Evolutionary conservation across 2,113 vertebrate species (phyloP).

Genomic region (Apistogramma diplotaenia): DNA sequence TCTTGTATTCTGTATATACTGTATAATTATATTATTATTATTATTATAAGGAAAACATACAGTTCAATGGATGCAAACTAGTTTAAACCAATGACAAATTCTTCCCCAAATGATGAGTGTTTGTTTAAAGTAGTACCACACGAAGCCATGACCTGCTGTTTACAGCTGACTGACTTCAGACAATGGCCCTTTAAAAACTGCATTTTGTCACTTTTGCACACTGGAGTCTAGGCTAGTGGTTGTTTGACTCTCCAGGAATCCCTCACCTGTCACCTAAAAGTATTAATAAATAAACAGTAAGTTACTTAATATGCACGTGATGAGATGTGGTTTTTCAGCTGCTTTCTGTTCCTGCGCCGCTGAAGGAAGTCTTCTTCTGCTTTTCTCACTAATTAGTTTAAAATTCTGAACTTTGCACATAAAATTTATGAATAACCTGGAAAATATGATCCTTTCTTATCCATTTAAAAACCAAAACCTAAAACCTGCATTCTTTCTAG

Average conservation of each 20-base stretch:
- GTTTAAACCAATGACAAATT: slow-evolving; percentile 60
- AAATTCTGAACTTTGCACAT: accelerated
- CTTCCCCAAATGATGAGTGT: slow-evolving; percentile 35
- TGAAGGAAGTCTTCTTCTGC: neutral
- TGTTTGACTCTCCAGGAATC: slow-evolving; percentile 46
- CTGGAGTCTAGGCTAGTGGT: slow-evolving; percentile 28
- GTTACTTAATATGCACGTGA: slow-evolving; percentile 22
- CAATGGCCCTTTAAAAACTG: slow-evolving; percentile 68
- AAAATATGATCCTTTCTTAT: neutral
- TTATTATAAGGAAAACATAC: slow-evolving; percentile 73
- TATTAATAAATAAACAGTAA: slow-evolving; percentile 53
- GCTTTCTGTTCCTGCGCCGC: neutral
- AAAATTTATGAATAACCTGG: neutral
- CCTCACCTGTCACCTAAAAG: slow-evolving; percentile 44
- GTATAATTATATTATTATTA: slow-evolving; percentile 74
- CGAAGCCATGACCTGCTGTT: slow-evolving; percentile 61
- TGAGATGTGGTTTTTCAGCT: neutral
- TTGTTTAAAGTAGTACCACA: slow-evolving; percentile 26
- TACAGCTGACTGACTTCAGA: slow-evolving; percentile 54
- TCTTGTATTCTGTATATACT: slow-evolving; percentile 83
- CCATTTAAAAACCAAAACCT: neutral
- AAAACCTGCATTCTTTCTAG: no score
- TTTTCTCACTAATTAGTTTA: neutral
- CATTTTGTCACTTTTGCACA: slow-evolving; percentile 68
- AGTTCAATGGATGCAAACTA: slow-evolving; percentile 81